Base-by-base conservation (phyloP, 1,140 invertebrate species). In the Radopholus similis region DNA sequence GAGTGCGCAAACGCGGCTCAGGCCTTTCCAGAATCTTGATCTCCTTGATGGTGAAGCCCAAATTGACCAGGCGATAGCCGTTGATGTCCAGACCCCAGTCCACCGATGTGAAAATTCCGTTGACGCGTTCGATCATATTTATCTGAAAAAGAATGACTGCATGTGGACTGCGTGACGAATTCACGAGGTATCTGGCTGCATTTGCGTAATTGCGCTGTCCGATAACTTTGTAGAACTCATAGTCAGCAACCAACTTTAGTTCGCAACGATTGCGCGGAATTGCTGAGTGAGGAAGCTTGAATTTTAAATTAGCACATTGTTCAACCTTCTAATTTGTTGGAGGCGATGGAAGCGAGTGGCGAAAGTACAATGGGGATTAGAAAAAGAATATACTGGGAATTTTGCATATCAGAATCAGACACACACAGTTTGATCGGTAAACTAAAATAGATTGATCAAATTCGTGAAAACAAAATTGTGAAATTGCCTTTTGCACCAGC, bases 201-300 rank as follows among this genome's bases (percentile, higher is more conserved):
- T 74, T 75, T 18, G 76, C 76, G 35, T 75, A 75, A 44, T 75
- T 75, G 15, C 47, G 44, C 18, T 77, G 76, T 9, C 73, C 73
- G 47, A 75, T 75, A 11, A 62, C 44, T 26, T 51, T 47, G 54
- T 53, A 75, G 47, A 75, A 75, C 15, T 69, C 69, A 34, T 75
- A 75, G 56, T 75, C 73, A 11, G 73, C 73, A 15, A 75, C 73
- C 32, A 75, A 42, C 47, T 75, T 75, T 18, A 75, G 42, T 40
- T 76, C 73, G 35, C 73, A 75, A 4, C 73, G 54, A 74, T 76
- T 75, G 21, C 47, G 32, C 42, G 30, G 37, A 5, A 74, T 57
- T 49, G 18, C 44, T 49, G 6, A 47, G 26, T 21, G n/a, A 47
- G 13, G 5, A 47, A 2, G 2, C 5, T 8, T 8, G 23, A 47